Percentiles rank a stretch among this genome's conserved stretches.
These are phyloP conservation scores for Dinothrombium tinctorium DNA, from an alignment of 1,140 invertebrate genomes.

Conservation along the genomic window DNA sequence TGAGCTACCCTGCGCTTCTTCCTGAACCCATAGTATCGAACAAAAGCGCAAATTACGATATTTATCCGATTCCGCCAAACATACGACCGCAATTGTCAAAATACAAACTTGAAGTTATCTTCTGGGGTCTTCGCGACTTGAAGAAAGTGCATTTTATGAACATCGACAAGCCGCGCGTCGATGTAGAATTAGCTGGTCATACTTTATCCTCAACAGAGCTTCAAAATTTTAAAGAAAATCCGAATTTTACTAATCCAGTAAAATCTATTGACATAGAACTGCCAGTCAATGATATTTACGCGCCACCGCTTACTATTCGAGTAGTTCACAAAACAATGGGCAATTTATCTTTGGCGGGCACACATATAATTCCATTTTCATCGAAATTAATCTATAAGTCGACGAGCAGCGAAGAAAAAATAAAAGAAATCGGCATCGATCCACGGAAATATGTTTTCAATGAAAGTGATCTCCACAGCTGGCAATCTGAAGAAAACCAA, in stretches of 20 bases:
- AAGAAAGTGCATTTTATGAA: conserved; percentile 55
- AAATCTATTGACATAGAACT: conserved; percentile 56
- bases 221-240: too few species aligned
- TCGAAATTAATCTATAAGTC: too few species aligned
- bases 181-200: conserved; percentile 68
- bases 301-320: conserved; percentile 61
- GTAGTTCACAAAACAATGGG: conserved; percentile 70
- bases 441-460: too few species aligned
- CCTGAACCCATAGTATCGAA: too few species aligned
- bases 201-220: conserved; percentile 57
- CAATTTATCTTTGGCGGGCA: conserved; percentile 59
- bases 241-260: conserved; percentile 56
- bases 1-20: too few species aligned
- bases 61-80: conserved; percentile 50
- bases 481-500: too few species aligned
- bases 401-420: too few species aligned
- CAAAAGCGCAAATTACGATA: too few species aligned
- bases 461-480: too few species aligned
- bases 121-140: conserved; percentile 62
- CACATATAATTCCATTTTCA: conserved; percentile 66
- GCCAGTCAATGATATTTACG: conserved; percentile 59
- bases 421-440: too few species aligned
- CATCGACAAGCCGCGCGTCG: conserved; percentile 58
- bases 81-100: conserved; percentile 58
- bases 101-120: conserved; percentile 48